Evolutionary conservation across 2,113 vertebrate genomes (phyloP), one percentile per base, ranked within the genome.

Genomic region (Actenoides hombroni): DNA sequence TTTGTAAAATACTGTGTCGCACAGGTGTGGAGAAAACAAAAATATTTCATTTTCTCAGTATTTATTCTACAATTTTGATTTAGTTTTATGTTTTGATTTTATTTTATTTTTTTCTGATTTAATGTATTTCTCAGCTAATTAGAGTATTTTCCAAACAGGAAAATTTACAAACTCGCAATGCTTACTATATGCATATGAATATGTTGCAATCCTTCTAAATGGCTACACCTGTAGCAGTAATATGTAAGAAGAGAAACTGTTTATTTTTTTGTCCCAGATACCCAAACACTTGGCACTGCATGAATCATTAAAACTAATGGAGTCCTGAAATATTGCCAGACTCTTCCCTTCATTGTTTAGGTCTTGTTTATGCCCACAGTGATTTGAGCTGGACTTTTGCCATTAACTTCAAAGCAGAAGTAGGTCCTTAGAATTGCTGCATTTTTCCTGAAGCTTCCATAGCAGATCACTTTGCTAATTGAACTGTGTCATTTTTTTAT

Each of bases 271-370:
- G n/a, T 73, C 24, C 26, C 54, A 56, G n/a, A 63, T 57, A 77
- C 20, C 42, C 46, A 88, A 94, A 77, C 29, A 68, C 28, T 93
- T 94, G 93, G 90, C 90, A 86, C 24, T 75, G 35, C 42, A 88
- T 88, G 68, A 90, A 78, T 86, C 93, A 88, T 56, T 93, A 92
- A 86, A 88, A 93, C 42, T 94, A 88, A 94, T 74, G 79, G 75
- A 83, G 20, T 59, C 9, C 64, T 96, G 93, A 88, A 94, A 93
- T 74, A 39, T 13, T 93, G 75, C 85, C 93, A 96, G 60, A 48
- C 9, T 81, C 68, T 90, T 92, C 69, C 26, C 83, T 91, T 94
- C 51, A 59, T 83, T 91, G 68, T 96, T 88, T 74, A 76, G 29
- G 75, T 23, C n/a, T 93, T 92, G n/a, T 46, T 95, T 91, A 46